Base-by-base conservation (phyloP, 2,113 vertebrate genomes). In the Coptodon bakossiorum region DNA sequence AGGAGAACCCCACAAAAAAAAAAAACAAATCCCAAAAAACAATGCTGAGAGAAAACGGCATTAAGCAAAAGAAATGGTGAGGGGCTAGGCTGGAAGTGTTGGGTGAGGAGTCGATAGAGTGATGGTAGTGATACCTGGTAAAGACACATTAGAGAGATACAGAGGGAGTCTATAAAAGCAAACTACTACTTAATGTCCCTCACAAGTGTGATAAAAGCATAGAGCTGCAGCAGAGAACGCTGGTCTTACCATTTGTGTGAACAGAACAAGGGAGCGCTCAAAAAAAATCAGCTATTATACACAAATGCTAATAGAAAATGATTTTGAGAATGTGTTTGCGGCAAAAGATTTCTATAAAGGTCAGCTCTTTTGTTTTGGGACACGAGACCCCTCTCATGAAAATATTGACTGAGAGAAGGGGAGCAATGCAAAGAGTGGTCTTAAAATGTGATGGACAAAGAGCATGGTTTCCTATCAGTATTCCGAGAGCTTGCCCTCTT, bases 131-230 rank as follows among this genome's bases (percentile, higher is more conserved):
- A 88, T 91, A 91, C 85, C 87, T 90, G 92, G 86, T 90, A 90
- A 93, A 86, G 91, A 94, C 91, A 86, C 90, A 88, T 91, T 85
- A 90, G 90, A 88, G 93, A 91, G 92, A 94, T 83, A 89, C 81
- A 85, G 89, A 85, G 83, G 61, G 87, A 95, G 94, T 95, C 94
- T 90, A 94, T 95, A 95, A 96, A 95, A 91, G 84, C 90, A 92
- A 96, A 95, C 91, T 88, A 90, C 92, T 90, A 80, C 90, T 92
- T 91, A 93, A 95, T 94, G 93, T 86, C 93, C 85, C 94, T 95
- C 92, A 78, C 86, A 91, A 89, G 92, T 93, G 92, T 89, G 93
- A 95, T 95, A 95, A 95, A 96, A 90, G 90, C 83, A 84, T 80
- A 82, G 85, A 79, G 88, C 86, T 59, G 78, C 43, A 63, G 81